These are phyloP conservation scores for Polyploca ridens DNA, from an alignment of 2,888 invertebrate species.

Conservation along the genomic window DNA sequence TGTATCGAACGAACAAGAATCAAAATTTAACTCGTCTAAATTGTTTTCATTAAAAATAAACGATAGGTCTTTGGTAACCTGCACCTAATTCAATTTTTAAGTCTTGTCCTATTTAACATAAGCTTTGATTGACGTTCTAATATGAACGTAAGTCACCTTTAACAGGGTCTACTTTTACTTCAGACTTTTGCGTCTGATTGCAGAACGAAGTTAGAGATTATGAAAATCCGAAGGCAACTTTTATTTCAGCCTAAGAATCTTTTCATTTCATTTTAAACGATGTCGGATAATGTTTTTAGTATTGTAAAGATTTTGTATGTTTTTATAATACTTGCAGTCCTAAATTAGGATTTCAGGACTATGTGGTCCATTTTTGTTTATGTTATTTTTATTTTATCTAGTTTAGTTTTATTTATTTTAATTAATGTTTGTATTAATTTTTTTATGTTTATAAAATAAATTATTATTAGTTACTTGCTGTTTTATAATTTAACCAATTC, in stretches of 20 bases:
- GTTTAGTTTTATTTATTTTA: constrained; percentile 15
- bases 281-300: not conserved
- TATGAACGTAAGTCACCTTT: too few relatives aligned
- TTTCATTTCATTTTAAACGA: not conserved
- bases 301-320: constrained; percentile 7
- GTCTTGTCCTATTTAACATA: too few relatives aligned
- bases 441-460: constrained; percentile 39
- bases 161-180: not conserved
- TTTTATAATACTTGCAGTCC: constrained; percentile 40
- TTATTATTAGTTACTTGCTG: not conserved
- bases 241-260: not conserved
- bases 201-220: too few relatives aligned
- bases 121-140: too few relatives aligned
- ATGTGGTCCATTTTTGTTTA: constrained; percentile 54
- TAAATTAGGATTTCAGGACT: constrained; percentile 69
- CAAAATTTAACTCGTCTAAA: too few relatives aligned
- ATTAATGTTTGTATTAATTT: constrained; percentile 22
- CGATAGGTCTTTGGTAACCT: too few relatives aligned
- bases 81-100: too few relatives aligned
- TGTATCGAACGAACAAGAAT: too few relatives aligned
- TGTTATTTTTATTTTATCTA: constrained; percentile 30
- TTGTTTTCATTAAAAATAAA: too few relatives aligned
- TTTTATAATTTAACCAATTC: too few relatives aligned
- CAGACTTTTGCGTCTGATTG: not conserved
- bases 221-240: not conserved